Base-by-base conservation (phyloP, 2,113 vertebrate species). In the Pelobates fuscus region DNA sequence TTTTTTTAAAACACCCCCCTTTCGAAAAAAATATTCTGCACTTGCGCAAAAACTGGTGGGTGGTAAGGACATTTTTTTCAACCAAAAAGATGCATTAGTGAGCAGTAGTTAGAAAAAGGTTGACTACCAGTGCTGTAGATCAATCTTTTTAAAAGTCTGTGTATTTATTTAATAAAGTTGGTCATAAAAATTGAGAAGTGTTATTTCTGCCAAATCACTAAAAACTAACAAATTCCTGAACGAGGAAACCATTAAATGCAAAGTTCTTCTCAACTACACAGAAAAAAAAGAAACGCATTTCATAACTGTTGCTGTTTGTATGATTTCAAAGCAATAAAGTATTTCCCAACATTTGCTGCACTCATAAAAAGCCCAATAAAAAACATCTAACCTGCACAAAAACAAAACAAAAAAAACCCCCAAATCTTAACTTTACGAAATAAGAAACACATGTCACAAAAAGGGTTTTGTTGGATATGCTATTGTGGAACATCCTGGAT, bases 401-500 rank as follows among this genome's bases (percentile, higher is more conserved):
- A 49, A 11, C n/a, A n/a, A n/a, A 41, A 41, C 11, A 41, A 41
- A 41, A 41, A 41, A 41, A 52, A 20, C 18, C 17, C 32, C 11
- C 18, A 55, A 55, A 55, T 21, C n/a, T 8, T 17, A 55, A 55
- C 17, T 21, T 55, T 55, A 8, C 2, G n/a, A 8, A 72, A 72
- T 26, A 30, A 52, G 27, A 52, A 72, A 24, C 70, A 63, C 23
- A 24, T 63, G 59, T 32, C 29, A 23, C 20, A 54, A 17, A 10
- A 12, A 26, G 29, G 7, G 70, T 63, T n/a, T 32, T 63, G 43
- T 11, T 71, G 43, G 29, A 27, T 15, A 7, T 1, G 26, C 15
- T 32, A 37, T 52, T 17, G 70, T 52, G 70, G 59, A 63, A 72
- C 59, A 72, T 63, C 59, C 44, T 21, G 30, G 17, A 1, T 23